phyloP scores from a whole-genome alignment of 2,113 vertebrate genomes.

The Nothocercus julius region DNA sequence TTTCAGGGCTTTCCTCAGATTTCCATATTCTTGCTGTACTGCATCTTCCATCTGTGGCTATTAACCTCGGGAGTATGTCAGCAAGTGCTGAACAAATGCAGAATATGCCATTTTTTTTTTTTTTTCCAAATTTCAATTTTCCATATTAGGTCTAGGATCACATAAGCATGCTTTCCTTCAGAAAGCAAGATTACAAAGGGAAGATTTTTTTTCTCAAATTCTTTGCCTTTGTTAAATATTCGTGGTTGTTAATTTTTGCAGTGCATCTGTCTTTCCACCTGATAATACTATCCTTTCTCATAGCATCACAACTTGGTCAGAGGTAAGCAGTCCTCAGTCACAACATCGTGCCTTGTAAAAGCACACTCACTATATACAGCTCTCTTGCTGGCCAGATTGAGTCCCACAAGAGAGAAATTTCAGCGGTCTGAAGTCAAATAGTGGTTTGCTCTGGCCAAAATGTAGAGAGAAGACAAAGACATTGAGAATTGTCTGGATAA shows the following conservation, averaged over 20 bases:
- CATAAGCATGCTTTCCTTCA: not conserved
- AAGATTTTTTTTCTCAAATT: not conserved
- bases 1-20: not conserved
- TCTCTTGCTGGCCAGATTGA: not conserved
- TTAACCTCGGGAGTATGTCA: not conserved
- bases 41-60: not conserved
- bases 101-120: accelerated
- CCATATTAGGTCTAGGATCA: not conserved
- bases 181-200: not conserved
- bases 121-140: not conserved
- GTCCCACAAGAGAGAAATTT: not conserved
- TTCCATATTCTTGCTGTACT: not conserved
- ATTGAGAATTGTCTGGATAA: not conserved
- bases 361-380: not conserved
- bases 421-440: not conserved
- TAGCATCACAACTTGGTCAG: constrained; percentile 52
- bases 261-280: constrained; percentile 24
- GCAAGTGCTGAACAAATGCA: not conserved
- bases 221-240: constrained; percentile 45
- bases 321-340: constrained; percentile 43
- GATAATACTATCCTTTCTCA: constrained; percentile 41
- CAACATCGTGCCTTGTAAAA: constrained; percentile 22
- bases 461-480: not conserved
- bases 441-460: not conserved
- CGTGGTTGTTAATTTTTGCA: constrained; percentile 45